These are phyloP conservation scores for Spilosoma lubricipeda DNA, from an alignment of 2,888 invertebrate species.

Conservation along the genomic window DNA sequence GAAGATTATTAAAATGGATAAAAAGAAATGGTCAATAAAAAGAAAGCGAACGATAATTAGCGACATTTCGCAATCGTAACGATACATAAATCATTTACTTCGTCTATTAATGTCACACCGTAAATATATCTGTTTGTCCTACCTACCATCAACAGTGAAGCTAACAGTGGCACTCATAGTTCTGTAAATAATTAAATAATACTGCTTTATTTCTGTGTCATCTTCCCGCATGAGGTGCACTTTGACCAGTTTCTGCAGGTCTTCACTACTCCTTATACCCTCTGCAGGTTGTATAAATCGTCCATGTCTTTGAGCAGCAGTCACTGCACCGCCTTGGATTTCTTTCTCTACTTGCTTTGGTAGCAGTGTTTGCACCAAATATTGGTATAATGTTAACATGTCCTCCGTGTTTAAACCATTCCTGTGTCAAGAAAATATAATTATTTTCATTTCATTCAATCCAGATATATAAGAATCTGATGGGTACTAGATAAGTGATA, in stretches of 20 bases:
- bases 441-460: not conserved
- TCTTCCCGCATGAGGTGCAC: slow-evolving; percentile 89
- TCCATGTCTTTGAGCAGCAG: slow-evolving; percentile 80
- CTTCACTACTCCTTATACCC: slow-evolving; percentile 75
- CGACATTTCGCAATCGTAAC: not conserved
- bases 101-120: not conserved
- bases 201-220: slow-evolving; percentile 85
- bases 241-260: slow-evolving; percentile 89
- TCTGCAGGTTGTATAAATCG: slow-evolving; percentile 80
- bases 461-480: not conserved
- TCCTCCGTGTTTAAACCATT: slow-evolving; percentile 94
- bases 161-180: slow-evolving; percentile 95
- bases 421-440: slow-evolving; percentile 81
- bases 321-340: slow-evolving; percentile 89
- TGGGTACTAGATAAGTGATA: too few species aligned
- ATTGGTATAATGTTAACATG: slow-evolving; percentile 95
- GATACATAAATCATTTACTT: not conserved
- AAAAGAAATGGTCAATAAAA: not conserved
- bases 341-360: slow-evolving; percentile 91
- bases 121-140: not conserved
- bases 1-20: too few species aligned
- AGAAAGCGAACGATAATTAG: not conserved
- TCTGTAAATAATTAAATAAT: slow-evolving; percentile 93
- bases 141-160: slow-evolving; percentile 92
- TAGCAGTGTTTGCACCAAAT: slow-evolving; percentile 92